Conservation (phyloP, 2,888 invertebrate genomes). For the Leucophenga montana region DNA sequence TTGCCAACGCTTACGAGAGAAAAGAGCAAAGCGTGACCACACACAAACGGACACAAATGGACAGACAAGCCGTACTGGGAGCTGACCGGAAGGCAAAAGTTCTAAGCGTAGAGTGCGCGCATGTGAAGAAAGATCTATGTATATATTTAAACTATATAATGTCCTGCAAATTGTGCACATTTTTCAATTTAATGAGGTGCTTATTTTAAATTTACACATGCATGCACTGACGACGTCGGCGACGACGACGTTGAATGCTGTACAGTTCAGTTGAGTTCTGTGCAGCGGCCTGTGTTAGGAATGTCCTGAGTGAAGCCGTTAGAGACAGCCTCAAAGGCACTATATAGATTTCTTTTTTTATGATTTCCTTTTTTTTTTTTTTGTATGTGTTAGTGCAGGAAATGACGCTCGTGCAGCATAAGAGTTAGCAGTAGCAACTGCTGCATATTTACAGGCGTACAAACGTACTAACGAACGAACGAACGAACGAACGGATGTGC, state of each 20-base stretch:
- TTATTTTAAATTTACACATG: constrained; percentile 66
- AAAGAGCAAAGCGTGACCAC: background rate
- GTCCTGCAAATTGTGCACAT: constrained; percentile 63
- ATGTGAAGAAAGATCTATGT: constrained; percentile 30
- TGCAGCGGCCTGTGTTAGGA: no score
- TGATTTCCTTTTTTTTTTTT: background rate
- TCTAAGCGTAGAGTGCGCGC: constrained; percentile 28
- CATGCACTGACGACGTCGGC: constrained; percentile 36
- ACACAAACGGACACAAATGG: background rate
- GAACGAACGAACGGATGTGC: background rate
- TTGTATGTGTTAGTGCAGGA: background rate
- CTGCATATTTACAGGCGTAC: no score
- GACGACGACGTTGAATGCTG: background rate
- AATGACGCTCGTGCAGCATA: background rate
- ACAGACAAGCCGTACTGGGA: constrained; percentile 18
- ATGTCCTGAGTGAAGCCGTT: no score
- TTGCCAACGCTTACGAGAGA: constrained; percentile 15
- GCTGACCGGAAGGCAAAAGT: constrained; percentile 6
- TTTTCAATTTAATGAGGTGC: constrained; percentile 70
- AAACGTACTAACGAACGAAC: no score
- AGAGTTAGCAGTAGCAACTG: no score
- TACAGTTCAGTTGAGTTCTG: no score
- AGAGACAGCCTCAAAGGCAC: constrained; percentile 5
- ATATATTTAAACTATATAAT: constrained; percentile 55
- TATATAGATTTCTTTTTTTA: background rate